phyloP scores from a whole-genome alignment of 1,140 invertebrate species.

The Atta cephalotes region DNA sequence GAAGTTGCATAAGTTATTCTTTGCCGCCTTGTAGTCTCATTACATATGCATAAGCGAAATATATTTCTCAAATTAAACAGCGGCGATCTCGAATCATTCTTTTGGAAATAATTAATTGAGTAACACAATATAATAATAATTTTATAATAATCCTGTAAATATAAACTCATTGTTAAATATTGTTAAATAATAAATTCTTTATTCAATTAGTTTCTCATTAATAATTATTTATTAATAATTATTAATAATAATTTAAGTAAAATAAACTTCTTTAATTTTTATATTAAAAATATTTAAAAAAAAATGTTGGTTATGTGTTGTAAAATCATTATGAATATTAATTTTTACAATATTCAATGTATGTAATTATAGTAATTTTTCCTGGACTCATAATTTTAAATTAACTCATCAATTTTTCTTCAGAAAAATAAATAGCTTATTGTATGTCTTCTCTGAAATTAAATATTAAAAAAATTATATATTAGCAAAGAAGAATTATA shows the following conservation, averaged over 20 bases:
- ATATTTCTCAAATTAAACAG: not conserved
- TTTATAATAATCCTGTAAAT: not conserved
- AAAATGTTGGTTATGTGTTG: too few species aligned
- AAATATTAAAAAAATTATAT: too few species aligned
- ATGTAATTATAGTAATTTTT: too few species aligned
- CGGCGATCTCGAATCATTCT: not conserved
- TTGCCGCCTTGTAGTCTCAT: not conserved
- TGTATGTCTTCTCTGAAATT: not conserved
- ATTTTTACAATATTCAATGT: too few species aligned
- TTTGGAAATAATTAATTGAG: not conserved
- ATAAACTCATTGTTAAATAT: not conserved
- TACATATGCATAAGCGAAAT: not conserved
- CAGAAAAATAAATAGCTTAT: not conserved
- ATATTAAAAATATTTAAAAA: not conserved
- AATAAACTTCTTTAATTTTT: not conserved
- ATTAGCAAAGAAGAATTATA: too few species aligned
- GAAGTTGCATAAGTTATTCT: constrained; percentile 16
- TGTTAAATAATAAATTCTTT: not conserved
- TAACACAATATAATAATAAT: not conserved
- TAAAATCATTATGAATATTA: too few species aligned
- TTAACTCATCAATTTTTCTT: not conserved
- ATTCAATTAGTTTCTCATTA: not conserved
- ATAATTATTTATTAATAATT: too few species aligned
- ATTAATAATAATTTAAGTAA: not conserved
- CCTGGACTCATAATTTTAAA: not conserved